Evolutionary conservation across 2,797 vertebrate species (phyloP).

Genomic region (Setipinna tenuifilis): DNA sequence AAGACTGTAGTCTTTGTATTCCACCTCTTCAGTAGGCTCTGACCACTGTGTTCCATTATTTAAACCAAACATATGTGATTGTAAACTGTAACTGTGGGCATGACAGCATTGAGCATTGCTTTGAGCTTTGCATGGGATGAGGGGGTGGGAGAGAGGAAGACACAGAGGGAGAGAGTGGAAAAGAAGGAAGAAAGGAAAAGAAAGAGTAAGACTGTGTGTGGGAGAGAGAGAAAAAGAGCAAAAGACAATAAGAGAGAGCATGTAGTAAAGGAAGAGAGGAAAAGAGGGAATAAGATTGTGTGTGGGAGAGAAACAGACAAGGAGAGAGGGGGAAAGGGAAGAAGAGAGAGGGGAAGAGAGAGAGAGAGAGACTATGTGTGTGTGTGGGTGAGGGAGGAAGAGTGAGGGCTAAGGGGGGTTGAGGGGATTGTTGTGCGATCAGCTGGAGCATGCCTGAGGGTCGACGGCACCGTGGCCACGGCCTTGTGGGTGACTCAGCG

Average conservation of each 20-base stretch:
- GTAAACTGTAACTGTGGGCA: background rate
- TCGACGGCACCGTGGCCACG: conserved; percentile 20
- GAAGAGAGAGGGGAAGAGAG: background rate
- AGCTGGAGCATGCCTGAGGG: conserved; percentile 41
- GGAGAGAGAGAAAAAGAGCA: background rate
- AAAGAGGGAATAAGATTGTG: background rate
- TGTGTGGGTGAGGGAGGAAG: no score
- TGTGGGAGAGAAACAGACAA: background rate
- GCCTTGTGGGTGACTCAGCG: conserved; percentile 62
- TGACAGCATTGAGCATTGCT: background rate
- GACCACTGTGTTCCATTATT: background rate
- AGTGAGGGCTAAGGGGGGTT: background rate
- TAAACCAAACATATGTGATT: background rate
- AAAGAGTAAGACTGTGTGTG: background rate
- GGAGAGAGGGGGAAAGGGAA: background rate
- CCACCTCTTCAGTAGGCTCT: no score
- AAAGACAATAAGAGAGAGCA: background rate
- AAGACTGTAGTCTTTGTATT: no score
- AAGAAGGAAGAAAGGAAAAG: no score
- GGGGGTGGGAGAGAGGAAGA: background rate
- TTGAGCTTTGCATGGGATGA: background rate
- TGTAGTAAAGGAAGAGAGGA: background rate
- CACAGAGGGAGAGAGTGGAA: background rate
- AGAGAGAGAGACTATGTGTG: no score
- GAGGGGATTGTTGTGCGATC: conserved; percentile 29